A percentile compares a stretch with the other conserved stretches of the same genome.
These are phyloP conservation scores for Gorsachius goisagi DNA, from an alignment of 2,113 vertebrate genomes.

Conservation along the genomic window DNA sequence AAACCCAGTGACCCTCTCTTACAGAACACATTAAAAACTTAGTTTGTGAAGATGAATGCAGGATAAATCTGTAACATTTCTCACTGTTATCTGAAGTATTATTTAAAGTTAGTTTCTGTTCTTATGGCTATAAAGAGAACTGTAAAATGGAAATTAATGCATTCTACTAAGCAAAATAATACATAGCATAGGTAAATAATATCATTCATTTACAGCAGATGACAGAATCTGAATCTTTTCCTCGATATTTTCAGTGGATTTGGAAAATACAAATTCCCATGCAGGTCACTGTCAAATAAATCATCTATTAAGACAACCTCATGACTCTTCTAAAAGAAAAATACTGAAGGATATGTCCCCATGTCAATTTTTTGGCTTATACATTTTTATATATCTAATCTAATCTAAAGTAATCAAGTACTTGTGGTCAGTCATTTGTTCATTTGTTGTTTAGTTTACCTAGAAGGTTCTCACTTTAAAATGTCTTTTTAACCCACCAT, in stretches of 20 bases:
- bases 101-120: not conserved
- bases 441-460: not conserved
- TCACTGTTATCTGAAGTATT: not conserved
- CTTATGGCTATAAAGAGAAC: not conserved
- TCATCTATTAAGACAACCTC: not conserved
- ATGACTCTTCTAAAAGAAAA: not conserved
- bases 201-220: not conserved
- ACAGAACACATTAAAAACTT: not conserved
- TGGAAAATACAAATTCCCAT: not conserved
- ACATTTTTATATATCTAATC: not conserved
- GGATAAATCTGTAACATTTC: not conserved
- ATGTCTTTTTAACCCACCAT: not conserved
- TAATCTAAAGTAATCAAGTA: not conserved
- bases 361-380: not conserved
- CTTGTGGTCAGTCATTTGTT: not conserved
- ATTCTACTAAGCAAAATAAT: not conserved
- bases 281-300: not conserved
- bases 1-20: not conserved
- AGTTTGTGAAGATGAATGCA: not conserved
- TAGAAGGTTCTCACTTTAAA: not conserved
- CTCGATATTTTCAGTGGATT: not conserved
- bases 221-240: not conserved
- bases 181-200: not conserved
- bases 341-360: not conserved
- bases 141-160: not conserved